Evolutionary conservation across 2,888 invertebrate genomes (phyloP).

Genomic region (Drosophila testacea): DNA sequence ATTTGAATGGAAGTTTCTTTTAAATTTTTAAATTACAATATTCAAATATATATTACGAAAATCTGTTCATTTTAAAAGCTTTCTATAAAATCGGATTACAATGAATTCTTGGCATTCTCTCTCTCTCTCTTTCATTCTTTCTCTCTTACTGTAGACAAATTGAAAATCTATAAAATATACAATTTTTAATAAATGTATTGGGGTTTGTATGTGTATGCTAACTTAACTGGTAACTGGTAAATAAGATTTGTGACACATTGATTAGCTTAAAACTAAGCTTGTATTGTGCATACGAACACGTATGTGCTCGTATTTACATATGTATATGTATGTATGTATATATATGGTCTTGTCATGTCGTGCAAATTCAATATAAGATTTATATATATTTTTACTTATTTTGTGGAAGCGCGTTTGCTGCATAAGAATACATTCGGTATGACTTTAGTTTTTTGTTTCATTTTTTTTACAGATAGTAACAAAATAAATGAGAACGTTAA

Average conservation of each 20-base stretch:
- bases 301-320: slow-evolving; percentile 10
- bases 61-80: neutral
- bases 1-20: neutral
- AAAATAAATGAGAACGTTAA: slow-evolving; percentile 21
- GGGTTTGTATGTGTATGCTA: slow-evolving; percentile 10
- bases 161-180: neutral
- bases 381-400: slow-evolving; percentile 6
- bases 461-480: slow-evolving; percentile 31
- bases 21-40: neutral
- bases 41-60: neutral
- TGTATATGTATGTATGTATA: slow-evolving; percentile 6
- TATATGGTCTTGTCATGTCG: slow-evolving; percentile 41
- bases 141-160: neutral
- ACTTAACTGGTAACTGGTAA: slow-evolving; percentile 7
- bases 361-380: slow-evolving; percentile 23
- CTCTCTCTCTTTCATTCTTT: neutral
- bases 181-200: slow-evolving; percentile 5
- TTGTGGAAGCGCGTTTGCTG: slow-evolving; percentile 50
- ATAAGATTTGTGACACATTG: slow-evolving; percentile 38
- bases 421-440: slow-evolving; percentile 54
- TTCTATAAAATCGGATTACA: neutral
- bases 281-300: slow-evolving; percentile 4
- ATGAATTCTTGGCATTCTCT: neutral
- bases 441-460: slow-evolving; percentile 28
- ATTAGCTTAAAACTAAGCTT: slow-evolving; percentile 15